These are phyloP conservation scores for Cassiopea andromeda DNA, from an alignment of 30 jellyfish, hydroid and myxozoan species.

Conservation along the genomic window DNA sequence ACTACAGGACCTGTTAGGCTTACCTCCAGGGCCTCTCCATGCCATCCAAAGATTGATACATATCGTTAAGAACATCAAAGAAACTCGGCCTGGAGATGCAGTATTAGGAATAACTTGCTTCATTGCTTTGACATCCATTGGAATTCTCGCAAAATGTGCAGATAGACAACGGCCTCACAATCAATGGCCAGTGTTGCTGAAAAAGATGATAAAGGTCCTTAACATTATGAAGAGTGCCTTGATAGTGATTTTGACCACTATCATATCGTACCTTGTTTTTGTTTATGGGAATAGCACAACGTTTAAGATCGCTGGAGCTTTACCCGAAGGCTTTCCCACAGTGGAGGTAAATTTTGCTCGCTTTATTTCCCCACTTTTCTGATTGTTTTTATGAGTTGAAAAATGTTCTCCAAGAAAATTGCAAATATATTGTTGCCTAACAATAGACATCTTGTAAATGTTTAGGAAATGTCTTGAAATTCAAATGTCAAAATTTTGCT, in stretches of 20 bases:
- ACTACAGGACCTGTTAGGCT: slow-evolving; percentile 71
- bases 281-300: slow-evolving; percentile 30
- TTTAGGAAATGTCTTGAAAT: no score
- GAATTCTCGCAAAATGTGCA: slow-evolving; percentile 18
- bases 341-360: slow-evolving; percentile 55
- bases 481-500: no score
- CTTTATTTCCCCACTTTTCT: no score
- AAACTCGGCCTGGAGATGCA: slow-evolving; percentile 71
- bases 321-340: slow-evolving; percentile 83
- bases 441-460: no score
- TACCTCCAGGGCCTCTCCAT: slow-evolving; percentile 58
- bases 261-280: slow-evolving; percentile 40
- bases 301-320: slow-evolving; percentile 62
- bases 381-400: no score
- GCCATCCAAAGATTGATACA: slow-evolving; percentile 40
- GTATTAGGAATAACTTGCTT: slow-evolving; percentile 69
- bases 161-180: not conserved
- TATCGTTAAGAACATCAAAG: slow-evolving; percentile 44
- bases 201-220: slow-evolving; percentile 23
- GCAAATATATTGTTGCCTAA: no score
- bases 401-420: no score
- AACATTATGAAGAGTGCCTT: slow-evolving; percentile 70
- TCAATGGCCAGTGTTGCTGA: not conserved
- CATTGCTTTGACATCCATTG: slow-evolving; percentile 19
- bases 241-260: slow-evolving; percentile 63